phyloP scores from a whole-genome alignment of 1,140 invertebrate species.

The Drosophila ironensis region DNA sequence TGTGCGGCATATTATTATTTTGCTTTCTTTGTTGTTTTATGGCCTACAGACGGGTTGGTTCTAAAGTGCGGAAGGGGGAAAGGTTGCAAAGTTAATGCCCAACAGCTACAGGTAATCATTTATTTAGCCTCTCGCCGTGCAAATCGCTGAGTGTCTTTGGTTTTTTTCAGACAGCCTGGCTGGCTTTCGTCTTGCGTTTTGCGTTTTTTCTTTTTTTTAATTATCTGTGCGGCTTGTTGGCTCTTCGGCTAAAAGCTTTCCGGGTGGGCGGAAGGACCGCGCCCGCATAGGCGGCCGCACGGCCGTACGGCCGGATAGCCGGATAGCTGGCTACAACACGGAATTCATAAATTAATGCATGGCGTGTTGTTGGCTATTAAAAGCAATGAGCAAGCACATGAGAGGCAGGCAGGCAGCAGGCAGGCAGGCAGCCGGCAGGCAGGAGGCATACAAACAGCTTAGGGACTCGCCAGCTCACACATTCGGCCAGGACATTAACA shows the following conservation, averaged over 20 bases:
- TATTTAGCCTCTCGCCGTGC: not conserved
- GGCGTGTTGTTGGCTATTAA: constrained; percentile 78
- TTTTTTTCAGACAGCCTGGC: constrained; percentile 1
- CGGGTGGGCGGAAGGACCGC: constrained; percentile 31
- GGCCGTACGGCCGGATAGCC: not conserved
- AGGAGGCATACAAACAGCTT: constrained; percentile 54
- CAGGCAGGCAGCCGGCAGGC: no score
- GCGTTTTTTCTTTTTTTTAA: constrained; percentile 41
- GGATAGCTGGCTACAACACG: constrained; percentile 22
- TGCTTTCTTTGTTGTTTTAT: no score
- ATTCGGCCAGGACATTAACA: constrained; percentile 53
- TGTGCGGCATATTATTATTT: no score
- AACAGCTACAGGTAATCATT: constrained; percentile 7
- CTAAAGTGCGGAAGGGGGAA: no score
- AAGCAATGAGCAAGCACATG: constrained; percentile 79
- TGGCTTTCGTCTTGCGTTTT: not conserved
- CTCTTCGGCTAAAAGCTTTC: constrained; percentile 63
- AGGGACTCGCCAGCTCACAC: constrained; percentile 41
- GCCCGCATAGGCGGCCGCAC: not conserved
- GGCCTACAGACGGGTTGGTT: no score
- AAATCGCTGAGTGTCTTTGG: constrained; percentile 9
- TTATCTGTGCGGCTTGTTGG: constrained; percentile 44
- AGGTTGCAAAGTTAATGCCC: not conserved
- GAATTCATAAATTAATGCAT: constrained; percentile 79
- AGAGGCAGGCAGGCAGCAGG: constrained; percentile 42